Evolutionary conservation across 1,140 invertebrate genomes (phyloP), one percentile per base, ranked within the genome.

Genomic region (Drosophila parvula): DNA sequence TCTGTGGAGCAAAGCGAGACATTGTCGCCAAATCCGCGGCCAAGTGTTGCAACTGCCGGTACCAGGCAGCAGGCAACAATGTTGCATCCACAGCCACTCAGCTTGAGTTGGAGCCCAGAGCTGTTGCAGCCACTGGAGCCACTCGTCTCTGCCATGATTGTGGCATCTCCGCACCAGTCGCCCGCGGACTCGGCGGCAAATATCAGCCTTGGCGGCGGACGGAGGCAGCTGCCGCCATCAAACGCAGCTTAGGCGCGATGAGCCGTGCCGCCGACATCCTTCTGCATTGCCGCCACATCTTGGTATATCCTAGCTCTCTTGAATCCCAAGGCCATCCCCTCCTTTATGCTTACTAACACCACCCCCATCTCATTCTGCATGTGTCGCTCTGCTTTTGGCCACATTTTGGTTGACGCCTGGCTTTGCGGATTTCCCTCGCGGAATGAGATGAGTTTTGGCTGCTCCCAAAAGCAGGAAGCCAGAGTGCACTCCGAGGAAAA

Each of bases 1-100:
- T 88, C 83, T 88, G 74, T 62, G 81, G 64, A 77, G 74, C 76
- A 79, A 79, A 68, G 70, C 82, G 59, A 75, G 70, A 86, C 82
- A 81, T 82, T 86, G 82, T 86, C 79, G 67, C 82, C 75, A 86
- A 86, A 86, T 86, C 82, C 82, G 75, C 79, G 81, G 53, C 77
- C 71, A 80, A 88, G 77, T 88, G 83, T 79, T 89, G 83, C 82
- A 81, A 81, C 67, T 69, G 80, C 78, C 82, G 73, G 75, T 64
- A 63, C 27, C 30, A 30, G 30, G 22, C 32, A 63, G 43, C 40
- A 38, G 69, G 56, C 62, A 55, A 61, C 83, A 88, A 60, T 79
- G 82, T 86, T 88, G 82, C 82, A 71, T 56, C 45, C 51, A 41
- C 60, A 50, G 40, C 41, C 48, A 36, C 53, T 53, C 51, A 34